A percentile compares a stretch with the other conserved stretches of the same genome.
These are phyloP conservation scores for Metridium senile DNA, from an alignment of 92 coral and sea anemone species.

Conservation along the genomic window DNA sequence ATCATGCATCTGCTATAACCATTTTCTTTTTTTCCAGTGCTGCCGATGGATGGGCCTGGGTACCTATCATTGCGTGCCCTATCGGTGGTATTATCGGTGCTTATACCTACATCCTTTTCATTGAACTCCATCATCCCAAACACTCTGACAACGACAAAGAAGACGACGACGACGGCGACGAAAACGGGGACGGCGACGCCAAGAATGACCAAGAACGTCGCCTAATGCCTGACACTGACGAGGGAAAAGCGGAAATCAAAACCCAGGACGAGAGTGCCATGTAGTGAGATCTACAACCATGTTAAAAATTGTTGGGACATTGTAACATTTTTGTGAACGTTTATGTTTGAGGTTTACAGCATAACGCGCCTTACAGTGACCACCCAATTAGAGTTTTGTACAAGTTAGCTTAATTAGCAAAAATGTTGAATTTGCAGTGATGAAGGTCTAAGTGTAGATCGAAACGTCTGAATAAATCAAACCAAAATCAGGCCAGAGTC, in stretches of 20 bases:
- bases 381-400: too few relatives aligned
- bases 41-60: constrained; percentile 30
- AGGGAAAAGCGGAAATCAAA: neutral
- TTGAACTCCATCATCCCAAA: constrained; percentile 22
- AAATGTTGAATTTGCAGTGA: too few relatives aligned
- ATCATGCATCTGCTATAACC: neutral
- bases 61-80: constrained; percentile 32
- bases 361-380: too few relatives aligned
- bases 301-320: neutral
- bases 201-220: neutral
- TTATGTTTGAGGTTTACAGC: too few relatives aligned
- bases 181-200: neutral
- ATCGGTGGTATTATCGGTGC: constrained; percentile 29
- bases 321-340: neutral
- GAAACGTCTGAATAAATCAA: too few relatives aligned
- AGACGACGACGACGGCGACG: neutral
- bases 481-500: too few relatives aligned
- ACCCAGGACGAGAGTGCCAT: neutral
- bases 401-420: too few relatives aligned
- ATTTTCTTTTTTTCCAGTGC: constrained; percentile 16
- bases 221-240: neutral
- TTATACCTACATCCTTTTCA: constrained; percentile 11
- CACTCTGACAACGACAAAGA: neutral
- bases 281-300: neutral
- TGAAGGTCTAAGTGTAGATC: too few relatives aligned